phyloP scores from a whole-genome alignment of 2,888 invertebrate genomes.

The Steromphala cineraria region DNA sequence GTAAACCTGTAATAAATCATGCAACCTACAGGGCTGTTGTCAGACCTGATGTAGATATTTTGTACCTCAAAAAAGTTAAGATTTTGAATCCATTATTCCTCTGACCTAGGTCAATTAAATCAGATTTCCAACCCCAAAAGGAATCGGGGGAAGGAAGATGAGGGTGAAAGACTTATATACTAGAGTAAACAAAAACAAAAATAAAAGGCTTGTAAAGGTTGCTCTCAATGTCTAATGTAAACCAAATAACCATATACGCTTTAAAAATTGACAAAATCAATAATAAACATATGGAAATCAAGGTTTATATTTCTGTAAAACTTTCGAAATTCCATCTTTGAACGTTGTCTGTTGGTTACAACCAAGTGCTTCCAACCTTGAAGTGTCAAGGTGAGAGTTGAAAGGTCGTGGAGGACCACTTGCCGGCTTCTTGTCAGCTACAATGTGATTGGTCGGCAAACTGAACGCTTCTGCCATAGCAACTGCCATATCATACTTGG shows the following conservation, averaged over 20 bases:
- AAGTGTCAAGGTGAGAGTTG: conserved; percentile 73
- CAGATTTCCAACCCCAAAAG: no score
- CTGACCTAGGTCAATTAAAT: no score
- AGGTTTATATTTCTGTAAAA: conserved; percentile 40
- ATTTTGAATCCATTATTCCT: no score
- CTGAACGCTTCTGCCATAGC: conserved; percentile 76
- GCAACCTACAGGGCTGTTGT: no score
- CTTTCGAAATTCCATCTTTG: conserved; percentile 68
- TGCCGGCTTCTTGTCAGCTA: conserved; percentile 66
- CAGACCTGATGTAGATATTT: no score
- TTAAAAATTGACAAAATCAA: background rate
- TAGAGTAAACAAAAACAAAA: no score
- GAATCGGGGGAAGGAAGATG: no score
- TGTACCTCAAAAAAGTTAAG: no score
- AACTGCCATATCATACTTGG: conserved; percentile 77
- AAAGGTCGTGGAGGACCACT: conserved; percentile 73
- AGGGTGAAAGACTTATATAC: no score
- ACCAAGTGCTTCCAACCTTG: conserved; percentile 70
- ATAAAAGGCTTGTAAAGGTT: no score
- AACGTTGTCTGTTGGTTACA: conserved; percentile 74
- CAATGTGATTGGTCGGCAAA: conserved; percentile 73
- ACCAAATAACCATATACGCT: background rate
- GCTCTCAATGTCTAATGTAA: background rate
- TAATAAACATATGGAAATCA: background rate
- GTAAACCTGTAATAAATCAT: no score